A percentile compares a stretch with the other conserved stretches of the same genome.
Conservation (phyloP, 2,888 invertebrate genomes). For the Autographa gamma region DNA sequence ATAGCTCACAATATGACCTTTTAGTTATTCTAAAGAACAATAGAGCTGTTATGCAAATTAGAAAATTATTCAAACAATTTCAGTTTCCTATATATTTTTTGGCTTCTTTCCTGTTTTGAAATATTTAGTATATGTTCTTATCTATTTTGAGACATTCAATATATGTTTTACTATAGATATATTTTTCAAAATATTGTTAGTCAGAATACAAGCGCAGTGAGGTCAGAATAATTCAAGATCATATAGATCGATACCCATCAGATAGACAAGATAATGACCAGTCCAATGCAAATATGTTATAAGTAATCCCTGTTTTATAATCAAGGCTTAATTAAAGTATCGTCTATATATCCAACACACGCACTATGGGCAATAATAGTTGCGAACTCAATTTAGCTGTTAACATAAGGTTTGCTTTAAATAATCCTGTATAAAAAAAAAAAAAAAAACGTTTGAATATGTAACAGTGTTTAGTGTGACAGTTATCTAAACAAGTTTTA, state of each 20-base stretch:
- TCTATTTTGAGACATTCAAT: neutral
- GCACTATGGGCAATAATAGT: constrained; percentile 8
- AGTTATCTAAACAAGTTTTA: neutral
- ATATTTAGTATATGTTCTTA: neutral
- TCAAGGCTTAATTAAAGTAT: constrained; percentile 43
- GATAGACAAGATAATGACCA: constrained; percentile 32
- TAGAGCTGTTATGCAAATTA: constrained; percentile 1
- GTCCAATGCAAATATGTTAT: constrained; percentile 7
- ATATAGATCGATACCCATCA: constrained; percentile 28
- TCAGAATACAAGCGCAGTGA: neutral
- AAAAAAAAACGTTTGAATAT: neutral
- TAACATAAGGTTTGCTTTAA: neutral
- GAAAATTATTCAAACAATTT: neutral
- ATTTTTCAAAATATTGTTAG: neutral
- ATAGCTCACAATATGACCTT: neutral
- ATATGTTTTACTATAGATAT: neutral
- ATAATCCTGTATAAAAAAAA: neutral
- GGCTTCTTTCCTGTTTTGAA: neutral
- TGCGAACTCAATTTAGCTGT: neutral
- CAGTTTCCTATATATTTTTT: constrained; percentile 2
- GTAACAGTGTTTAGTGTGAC: neutral
- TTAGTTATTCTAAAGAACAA: neutral
- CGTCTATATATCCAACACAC: constrained; percentile 25
- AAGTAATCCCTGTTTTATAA: constrained; percentile 13
- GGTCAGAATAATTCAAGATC: constrained; percentile 18